phyloP scores from a whole-genome alignment of 2,113 vertebrate genomes.

The Ochotona curzoniae region DNA sequence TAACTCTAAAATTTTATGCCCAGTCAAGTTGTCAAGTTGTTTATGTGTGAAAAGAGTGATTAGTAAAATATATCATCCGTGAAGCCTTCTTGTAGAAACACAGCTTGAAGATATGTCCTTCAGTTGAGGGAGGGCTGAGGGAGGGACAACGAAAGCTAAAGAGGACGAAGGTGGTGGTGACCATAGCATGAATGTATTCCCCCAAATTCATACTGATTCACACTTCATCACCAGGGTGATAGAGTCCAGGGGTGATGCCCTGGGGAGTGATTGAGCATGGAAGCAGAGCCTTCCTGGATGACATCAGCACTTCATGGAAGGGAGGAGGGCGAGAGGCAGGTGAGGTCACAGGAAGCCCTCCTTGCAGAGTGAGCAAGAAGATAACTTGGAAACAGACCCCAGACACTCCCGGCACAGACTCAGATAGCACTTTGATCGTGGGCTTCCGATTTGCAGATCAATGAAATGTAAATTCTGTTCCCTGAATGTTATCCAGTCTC shows the following conservation, averaged over 20 bases:
- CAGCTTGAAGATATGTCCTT: neutral
- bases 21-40: neutral
- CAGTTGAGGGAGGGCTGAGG: too few relatives aligned
- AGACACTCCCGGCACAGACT: neutral
- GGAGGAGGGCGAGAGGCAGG: neutral
- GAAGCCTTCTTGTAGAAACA: neutral
- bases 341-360: neutral
- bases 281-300: too few relatives aligned
- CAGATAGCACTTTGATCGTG: neutral
- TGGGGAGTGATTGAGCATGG: neutral
- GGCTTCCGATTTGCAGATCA: neutral
- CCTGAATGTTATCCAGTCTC: neutral
- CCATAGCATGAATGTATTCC: neutral
- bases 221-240: neutral
- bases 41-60: neutral
- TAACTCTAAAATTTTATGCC: neutral
- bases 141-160: conserved; percentile 26
- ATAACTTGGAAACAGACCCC: neutral
- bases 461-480: neutral
- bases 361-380: rapidly evolving
- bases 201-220: neutral
- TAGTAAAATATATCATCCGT: neutral
- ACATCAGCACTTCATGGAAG: neutral
- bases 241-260: too few relatives aligned
- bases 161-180: neutral